Evolutionary conservation across 2,797 vertebrate species (phyloP).

Genomic region (Furcifer pardalis): DNA sequence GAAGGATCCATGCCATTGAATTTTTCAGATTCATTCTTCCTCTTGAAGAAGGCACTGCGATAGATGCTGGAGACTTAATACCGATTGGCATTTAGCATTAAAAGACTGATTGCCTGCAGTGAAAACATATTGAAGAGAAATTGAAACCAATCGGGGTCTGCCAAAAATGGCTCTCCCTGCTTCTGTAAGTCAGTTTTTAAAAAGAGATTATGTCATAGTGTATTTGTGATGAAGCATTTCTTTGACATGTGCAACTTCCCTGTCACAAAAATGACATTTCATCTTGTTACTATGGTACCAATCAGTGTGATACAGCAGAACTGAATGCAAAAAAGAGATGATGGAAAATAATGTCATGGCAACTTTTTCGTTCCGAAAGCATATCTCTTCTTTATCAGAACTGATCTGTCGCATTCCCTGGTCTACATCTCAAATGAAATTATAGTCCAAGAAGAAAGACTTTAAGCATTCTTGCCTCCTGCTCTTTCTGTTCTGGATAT

Average conservation of each 20-base stretch:
- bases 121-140: slow-evolving; percentile 30
- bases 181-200: background rate
- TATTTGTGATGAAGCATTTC: background rate
- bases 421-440: slow-evolving; percentile 19
- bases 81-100: slow-evolving; percentile 21
- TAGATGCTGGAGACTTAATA: slow-evolving; percentile 22
- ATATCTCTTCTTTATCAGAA: slow-evolving; percentile 23
- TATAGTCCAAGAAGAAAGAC: fast-evolving
- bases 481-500: background rate
- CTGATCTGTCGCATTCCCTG: background rate
- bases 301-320: background rate
- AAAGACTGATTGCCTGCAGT: slow-evolving; percentile 19
- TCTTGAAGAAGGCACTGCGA: slow-evolving; percentile 27
- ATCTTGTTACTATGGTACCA: background rate
- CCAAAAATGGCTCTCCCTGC: background rate
- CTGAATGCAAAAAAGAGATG: slow-evolving; percentile 6
- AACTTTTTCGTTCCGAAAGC: slow-evolving; percentile 18
- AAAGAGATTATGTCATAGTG: background rate
- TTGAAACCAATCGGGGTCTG: slow-evolving; percentile 13
- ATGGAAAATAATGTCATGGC: slow-evolving; percentile 5
- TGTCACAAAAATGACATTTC: background rate
- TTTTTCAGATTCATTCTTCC: slow-evolving; percentile 46
- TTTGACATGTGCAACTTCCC: background rate
- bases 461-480: slow-evolving; percentile 2
- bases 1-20: slow-evolving; percentile 33